Base-by-base conservation (phyloP, 2,113 vertebrate species). In the Etheostoma spectabile region DNA sequence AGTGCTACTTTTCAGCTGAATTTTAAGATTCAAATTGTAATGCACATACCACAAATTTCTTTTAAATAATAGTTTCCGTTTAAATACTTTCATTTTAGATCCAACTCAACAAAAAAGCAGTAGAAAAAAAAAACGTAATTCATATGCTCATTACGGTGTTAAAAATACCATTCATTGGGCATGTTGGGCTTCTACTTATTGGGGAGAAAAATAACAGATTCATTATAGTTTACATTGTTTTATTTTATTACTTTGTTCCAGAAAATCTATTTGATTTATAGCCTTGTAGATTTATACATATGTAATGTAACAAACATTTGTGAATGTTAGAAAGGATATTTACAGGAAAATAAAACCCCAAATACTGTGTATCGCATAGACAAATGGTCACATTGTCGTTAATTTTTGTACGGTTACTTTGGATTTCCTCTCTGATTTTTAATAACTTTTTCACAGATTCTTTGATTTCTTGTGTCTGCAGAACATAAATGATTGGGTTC, bases 401-500 rank as follows among this genome's bases (percentile, higher is more conserved):
- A 18, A 2, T 15, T 52, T 75, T 7, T 45, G 45, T 1, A n/a
- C 0, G 0, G 55, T 49, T 3, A 61, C 27, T 90, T 77, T 83
- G 22, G 45, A 30, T 59, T 74, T 77, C 1, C 14, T 2, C 3
- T 53, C 8, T 55, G 1, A 85, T 59, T 72, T 64, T 84, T 0
- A 90, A 49, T 18, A 90, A 15, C 42, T 22, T 88, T 55, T 85
- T 89, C 0, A 92, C 3, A 15, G 91, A 88, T 21, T 62, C 76
- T 78, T 85, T 91, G 55, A 93, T 93, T 89, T 93, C 90, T 53
- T 89, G 73, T 11, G 92, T 93, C 79, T 92, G 90, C 4, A 93
- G 77, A 62, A 91, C 91, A 84, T 93, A 93, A 71, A 93, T 87
- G 22, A 93, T 91, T 15, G 91, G 92, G 52, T 93, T 93, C 49